These are phyloP conservation scores for Synaphobranchus kaupii DNA, from an alignment of 2,797 vertebrate species.

Conservation along the genomic window DNA sequence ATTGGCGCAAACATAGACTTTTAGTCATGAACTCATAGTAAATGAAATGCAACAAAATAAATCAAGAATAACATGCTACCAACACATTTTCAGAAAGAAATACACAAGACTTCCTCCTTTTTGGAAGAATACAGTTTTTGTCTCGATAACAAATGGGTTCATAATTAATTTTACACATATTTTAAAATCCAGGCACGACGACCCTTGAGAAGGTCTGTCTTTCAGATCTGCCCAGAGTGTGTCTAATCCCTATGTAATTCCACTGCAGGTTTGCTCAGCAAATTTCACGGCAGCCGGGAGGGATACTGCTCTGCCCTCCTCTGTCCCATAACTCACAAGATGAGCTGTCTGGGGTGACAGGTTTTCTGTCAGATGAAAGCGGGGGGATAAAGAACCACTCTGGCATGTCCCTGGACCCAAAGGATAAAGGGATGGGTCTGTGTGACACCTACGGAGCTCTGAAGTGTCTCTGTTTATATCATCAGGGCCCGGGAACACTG, in stretches of 20 bases:
- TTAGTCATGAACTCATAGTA: too few species aligned
- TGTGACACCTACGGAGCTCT: constrained; percentile 73
- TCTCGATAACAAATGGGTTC: constrained; percentile 62
- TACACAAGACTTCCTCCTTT: not conserved
- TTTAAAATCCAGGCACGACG: constrained; percentile 45
- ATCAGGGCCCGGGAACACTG: constrained; percentile 71
- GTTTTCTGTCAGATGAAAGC: constrained; percentile 82
- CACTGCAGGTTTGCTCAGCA: constrained; percentile 82
- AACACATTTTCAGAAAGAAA: not conserved
- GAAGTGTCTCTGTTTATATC: constrained; percentile 82
- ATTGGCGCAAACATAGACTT: constrained; percentile 14
- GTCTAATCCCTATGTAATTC: constrained; percentile 71
- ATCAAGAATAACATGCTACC: constrained; percentile 5
- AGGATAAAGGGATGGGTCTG: constrained; percentile 78
- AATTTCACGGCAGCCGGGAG: constrained; percentile 83
- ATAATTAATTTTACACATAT: constrained; percentile 63
- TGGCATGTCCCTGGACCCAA: constrained; percentile 70
- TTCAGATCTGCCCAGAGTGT: constrained; percentile 64
- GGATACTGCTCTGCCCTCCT: constrained; percentile 72
- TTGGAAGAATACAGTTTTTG: constrained; percentile 28
- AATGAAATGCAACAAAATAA: not conserved
- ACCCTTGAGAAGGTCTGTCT: constrained; percentile 49
- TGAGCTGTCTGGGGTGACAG: constrained; percentile 74
- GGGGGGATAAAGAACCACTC: constrained; percentile 79
- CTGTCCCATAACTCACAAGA: constrained; percentile 80